Evolutionary conservation across 2,888 invertebrate genomes (phyloP).

Genomic region (Megamerina dolium): DNA sequence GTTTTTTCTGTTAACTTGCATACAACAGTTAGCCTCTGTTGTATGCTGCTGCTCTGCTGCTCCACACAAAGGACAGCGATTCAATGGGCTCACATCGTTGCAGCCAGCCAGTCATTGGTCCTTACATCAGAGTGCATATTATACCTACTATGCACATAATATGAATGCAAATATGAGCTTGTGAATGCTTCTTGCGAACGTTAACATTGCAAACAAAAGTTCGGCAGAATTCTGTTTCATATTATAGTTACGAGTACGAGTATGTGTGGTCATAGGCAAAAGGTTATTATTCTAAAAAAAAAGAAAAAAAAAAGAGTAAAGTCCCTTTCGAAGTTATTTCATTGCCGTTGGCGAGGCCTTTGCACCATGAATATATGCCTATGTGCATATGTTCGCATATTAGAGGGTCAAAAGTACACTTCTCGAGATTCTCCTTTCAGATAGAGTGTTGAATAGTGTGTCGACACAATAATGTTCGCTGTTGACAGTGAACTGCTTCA

Average conservation of each 20-base stretch:
- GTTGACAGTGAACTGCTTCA: constrained; percentile 13
- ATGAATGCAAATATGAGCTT: background rate
- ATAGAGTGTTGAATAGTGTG: background rate
- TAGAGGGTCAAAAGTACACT: constrained; percentile 11
- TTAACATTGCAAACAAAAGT: constrained; percentile 3
- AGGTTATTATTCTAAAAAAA: too few species aligned
- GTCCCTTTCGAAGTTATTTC: constrained; percentile 7
- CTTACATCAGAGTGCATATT: background rate
- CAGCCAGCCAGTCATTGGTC: background rate
- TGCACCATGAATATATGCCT: too few species aligned
- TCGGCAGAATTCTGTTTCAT: background rate
- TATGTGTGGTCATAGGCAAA: background rate
- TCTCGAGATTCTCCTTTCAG: background rate
- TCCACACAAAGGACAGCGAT: too few species aligned
- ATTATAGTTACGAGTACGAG: background rate
- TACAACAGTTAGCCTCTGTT: too few species aligned
- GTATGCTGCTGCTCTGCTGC: too few species aligned
- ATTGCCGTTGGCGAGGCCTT: constrained; percentile 6
- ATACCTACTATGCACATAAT: background rate
- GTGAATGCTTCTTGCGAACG: background rate
- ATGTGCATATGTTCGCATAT: constrained; percentile 1
- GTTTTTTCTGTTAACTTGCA: too few species aligned
- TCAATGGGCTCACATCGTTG: too few species aligned
- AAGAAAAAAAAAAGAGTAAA: constrained; percentile 6
- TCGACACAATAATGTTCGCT: background rate